A percentile compares a stretch with the other conserved stretches of the same genome.
Evolutionary conservation across 2,113 vertebrate species (phyloP).

Genomic region (Neopipo cinnamomea): DNA sequence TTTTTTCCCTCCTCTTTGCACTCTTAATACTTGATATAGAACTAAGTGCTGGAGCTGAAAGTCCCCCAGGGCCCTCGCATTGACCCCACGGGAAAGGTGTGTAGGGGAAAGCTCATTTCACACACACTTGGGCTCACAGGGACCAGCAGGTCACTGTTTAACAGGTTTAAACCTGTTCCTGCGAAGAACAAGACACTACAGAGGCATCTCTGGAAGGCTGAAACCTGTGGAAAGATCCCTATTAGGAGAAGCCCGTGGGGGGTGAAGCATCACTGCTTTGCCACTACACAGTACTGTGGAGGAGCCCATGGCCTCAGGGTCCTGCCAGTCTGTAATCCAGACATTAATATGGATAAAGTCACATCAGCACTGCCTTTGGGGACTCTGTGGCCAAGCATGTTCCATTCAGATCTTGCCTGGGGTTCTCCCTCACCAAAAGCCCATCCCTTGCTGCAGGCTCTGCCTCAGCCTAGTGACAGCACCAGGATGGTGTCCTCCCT

Average conservation of each 20-base stretch:
- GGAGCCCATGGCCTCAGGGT: neutral
- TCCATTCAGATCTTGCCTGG: neutral
- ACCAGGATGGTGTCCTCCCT: neutral
- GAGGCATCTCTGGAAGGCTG: neutral
- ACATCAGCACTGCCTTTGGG: neutral
- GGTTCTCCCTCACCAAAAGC: neutral
- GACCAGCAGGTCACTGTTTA: no score
- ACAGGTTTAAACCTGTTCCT: neutral
- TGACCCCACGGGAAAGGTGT: accelerated
- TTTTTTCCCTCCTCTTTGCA: neutral
- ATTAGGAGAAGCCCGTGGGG: neutral
- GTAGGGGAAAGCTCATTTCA: neutral
- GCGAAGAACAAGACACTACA: neutral
- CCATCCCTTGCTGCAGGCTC: neutral
- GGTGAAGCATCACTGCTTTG: neutral
- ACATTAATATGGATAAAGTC: neutral
- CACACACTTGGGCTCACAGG: accelerated
- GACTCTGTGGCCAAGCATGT: accelerated
- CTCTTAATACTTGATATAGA: neutral
- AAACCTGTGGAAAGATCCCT: no score
- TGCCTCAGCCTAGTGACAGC: neutral
- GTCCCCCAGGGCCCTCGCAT: neutral
- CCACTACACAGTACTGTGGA: accelerated
- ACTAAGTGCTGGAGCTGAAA: neutral
- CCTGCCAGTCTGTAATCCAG: neutral